phyloP scores from a whole-genome alignment of 1,140 invertebrate genomes.

The Sitobion miscanthi region DNA sequence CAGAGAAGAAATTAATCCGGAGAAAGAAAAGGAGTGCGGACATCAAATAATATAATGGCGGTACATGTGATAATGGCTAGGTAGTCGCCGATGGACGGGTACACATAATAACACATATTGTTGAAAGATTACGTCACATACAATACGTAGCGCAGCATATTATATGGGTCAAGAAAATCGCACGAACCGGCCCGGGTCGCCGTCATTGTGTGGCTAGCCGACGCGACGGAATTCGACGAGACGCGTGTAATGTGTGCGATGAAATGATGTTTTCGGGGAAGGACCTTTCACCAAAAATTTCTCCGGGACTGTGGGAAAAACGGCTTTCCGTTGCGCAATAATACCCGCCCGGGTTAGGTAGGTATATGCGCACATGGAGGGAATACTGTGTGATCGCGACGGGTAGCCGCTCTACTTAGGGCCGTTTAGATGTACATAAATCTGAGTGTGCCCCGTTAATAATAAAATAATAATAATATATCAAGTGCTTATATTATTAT shows the following conservation, averaged over 20 bases:
- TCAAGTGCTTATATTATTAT: neutral
- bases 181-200: neutral
- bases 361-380: neutral
- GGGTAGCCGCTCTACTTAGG: constrained; percentile 16
- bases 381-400: neutral
- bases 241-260: neutral
- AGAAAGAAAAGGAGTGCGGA: neutral
- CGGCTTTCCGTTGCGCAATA: neutral
- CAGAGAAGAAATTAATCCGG: neutral
- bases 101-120: neutral
- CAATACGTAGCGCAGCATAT: neutral
- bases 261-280: neutral
- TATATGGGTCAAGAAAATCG: neutral
- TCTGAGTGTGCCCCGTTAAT: neutral
- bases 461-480: neutral
- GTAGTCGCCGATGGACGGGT: neutral
- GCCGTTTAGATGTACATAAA: constrained; percentile 29
- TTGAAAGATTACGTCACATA: neutral
- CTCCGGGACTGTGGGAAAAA: neutral
- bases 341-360: neutral
- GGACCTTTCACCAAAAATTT: constrained; percentile 44
- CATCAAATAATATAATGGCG: neutral
- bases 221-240: neutral
- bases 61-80: neutral
- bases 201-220: neutral